These are phyloP conservation scores for Nipponia nippon DNA, from an alignment of 2,113 vertebrate genomes.

Conservation along the genomic window DNA sequence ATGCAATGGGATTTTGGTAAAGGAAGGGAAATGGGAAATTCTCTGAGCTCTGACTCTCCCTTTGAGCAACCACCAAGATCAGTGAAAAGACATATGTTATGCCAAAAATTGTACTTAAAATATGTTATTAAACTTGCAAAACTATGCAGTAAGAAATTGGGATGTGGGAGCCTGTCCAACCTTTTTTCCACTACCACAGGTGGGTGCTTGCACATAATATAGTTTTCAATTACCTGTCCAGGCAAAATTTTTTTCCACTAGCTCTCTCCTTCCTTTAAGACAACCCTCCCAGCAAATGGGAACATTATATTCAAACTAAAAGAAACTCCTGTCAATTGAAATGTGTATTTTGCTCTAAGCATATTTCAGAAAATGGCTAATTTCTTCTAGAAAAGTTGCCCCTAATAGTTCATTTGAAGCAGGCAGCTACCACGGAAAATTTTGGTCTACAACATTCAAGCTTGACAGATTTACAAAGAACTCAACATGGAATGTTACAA, in stretches of 20 bases:
- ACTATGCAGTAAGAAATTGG: not conserved
- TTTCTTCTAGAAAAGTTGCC: not conserved
- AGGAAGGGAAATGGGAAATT: not conserved
- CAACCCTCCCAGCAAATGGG: not conserved
- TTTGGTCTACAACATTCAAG: not conserved
- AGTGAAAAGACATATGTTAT: not conserved
- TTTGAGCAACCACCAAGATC: not conserved
- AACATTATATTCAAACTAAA: not conserved
- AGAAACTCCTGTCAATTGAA: not conserved
- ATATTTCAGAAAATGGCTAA: not conserved
- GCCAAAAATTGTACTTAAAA: not conserved
- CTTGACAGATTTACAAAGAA: not conserved
- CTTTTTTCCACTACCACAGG: not conserved
- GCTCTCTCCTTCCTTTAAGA: not conserved
- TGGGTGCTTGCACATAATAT: not conserved
- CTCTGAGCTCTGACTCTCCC: not conserved
- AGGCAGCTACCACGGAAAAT: not conserved
- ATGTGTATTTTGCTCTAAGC: not conserved
- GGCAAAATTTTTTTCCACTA: not conserved
- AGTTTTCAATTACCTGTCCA: not conserved
- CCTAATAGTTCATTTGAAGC: not conserved
- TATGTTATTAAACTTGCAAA: not conserved
- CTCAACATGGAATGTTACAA: not conserved
- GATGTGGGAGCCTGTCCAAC: not conserved
- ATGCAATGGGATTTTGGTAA: not conserved